Base-by-base conservation (phyloP, 2,113 vertebrate genomes). In the Crotalus viridis region DNA sequence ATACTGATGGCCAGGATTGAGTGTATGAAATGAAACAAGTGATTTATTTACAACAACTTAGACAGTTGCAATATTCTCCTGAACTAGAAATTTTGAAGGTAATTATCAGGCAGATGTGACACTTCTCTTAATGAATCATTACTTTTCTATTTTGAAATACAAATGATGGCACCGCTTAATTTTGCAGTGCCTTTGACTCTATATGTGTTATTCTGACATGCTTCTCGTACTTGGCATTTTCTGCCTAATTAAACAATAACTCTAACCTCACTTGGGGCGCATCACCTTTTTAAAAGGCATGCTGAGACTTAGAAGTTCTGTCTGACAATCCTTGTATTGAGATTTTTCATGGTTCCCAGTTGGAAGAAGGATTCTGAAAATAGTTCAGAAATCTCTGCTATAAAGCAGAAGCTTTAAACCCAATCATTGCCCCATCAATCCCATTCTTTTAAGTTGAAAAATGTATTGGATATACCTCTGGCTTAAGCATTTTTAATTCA, bases 221-320 rank as follows among this genome's bases (percentile, higher is more conserved):
- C 88, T 46, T 46, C 88, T 91, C 93, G 26, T 54, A 24, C 92
- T 93, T 95, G 94, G 87, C 89, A 90, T 94, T 95, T 96, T 94
- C 87, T 94, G 90, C 51, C 87, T 96, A 96, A 96, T 96, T 96
- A 96, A 96, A 93, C 94, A 93, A 93, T 96, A 96, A 95, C 94
- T 97, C 95, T 89, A 61, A 89, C 4, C 10, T 56, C 1, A 33
- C 13, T 28, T 86, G 90, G 61, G 85, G 46, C 85, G 88, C 85
- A 59, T 85, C 39, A 0, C 91, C 86, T 93, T 95, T 93, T 94
- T 92, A 93, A 7, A 33, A 89, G 90, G 55, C 21, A 26, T 26
- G n/a, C 52, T 48, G 88, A 90, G 51, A 61, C 19, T 48, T 92
- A 95, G 93, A 88, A 95, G 87, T 90, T 57, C 89, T n/a, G 10